Conservation (phyloP, 1,140 invertebrate species). For the Penaeus japonicus region DNA sequence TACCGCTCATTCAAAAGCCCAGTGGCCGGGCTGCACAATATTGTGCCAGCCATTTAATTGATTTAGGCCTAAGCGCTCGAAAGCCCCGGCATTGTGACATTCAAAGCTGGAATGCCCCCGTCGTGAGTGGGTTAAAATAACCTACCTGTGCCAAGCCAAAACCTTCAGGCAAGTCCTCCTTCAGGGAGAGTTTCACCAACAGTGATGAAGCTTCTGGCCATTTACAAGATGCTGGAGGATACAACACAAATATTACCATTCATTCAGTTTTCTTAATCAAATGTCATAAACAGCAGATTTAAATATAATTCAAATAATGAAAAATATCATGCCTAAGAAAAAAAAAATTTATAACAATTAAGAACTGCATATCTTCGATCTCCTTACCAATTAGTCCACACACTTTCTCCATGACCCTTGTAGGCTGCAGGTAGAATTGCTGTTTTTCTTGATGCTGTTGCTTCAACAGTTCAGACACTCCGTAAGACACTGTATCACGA, state of each 20-base stretch:
- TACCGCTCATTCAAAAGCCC: too few species aligned
- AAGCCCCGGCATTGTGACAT: too few species aligned
- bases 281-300: neutral
- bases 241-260: neutral
- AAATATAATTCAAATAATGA: neutral
- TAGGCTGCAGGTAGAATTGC: slow-evolving; percentile 6
- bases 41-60: too few species aligned
- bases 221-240: neutral
- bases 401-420: slow-evolving; percentile 23
- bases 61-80: too few species aligned
- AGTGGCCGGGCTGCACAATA: too few species aligned
- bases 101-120: neutral
- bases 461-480: slow-evolving; percentile 48
- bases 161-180: slow-evolving; percentile 31
- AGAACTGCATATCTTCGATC: neutral
- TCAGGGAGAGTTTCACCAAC: slow-evolving; percentile 33
- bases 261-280: too few species aligned
- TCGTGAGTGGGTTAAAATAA: neutral
- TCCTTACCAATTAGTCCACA: slow-evolving; percentile 33
- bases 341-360: neutral
- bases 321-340: neutral
- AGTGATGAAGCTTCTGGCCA: slow-evolving; percentile 23
- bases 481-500: slow-evolving; percentile 54
- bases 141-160: slow-evolving; percentile 48
- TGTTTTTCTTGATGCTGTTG: neutral